These are phyloP conservation scores for Microplitis manilae DNA, from an alignment of 2,888 invertebrate species.

Conservation along the genomic window DNA sequence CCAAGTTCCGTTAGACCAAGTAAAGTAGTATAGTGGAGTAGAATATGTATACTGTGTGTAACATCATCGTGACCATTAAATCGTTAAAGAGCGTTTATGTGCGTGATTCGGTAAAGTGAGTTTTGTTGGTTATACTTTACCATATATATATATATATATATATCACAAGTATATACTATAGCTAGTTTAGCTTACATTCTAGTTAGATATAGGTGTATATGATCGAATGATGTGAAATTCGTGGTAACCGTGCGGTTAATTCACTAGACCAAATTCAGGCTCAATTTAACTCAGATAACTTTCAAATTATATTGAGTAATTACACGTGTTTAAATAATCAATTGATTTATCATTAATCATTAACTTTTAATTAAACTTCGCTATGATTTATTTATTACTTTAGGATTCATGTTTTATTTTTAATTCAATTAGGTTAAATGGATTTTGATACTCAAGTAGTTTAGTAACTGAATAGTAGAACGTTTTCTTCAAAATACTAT, in stretches of 20 bases:
- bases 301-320: not conserved
- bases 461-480: too few species aligned
- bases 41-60: not conserved
- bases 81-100: constrained; percentile 55
- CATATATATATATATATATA: constrained; percentile 49
- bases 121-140: constrained; percentile 43
- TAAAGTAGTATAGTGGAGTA: too few species aligned
- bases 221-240: not conserved
- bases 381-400: not conserved
- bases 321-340: not conserved
- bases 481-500: too few species aligned
- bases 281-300: constrained; percentile 1
- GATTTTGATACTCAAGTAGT: too few species aligned
- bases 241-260: not conserved
- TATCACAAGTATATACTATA: constrained; percentile 50
- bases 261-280: not conserved
- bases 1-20: constrained; percentile 18
- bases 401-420: not conserved
- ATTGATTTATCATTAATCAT: not conserved
- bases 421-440: not conserved
- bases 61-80: constrained; percentile 24
- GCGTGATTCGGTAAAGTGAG: constrained; percentile 13
- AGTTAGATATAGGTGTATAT: not conserved
- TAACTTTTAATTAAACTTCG: not conserved
- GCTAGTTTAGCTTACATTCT: constrained; percentile 18